These are phyloP conservation scores for Drosophila ercepeae DNA, from an alignment of 1,140 invertebrate genomes.

Conservation along the genomic window DNA sequence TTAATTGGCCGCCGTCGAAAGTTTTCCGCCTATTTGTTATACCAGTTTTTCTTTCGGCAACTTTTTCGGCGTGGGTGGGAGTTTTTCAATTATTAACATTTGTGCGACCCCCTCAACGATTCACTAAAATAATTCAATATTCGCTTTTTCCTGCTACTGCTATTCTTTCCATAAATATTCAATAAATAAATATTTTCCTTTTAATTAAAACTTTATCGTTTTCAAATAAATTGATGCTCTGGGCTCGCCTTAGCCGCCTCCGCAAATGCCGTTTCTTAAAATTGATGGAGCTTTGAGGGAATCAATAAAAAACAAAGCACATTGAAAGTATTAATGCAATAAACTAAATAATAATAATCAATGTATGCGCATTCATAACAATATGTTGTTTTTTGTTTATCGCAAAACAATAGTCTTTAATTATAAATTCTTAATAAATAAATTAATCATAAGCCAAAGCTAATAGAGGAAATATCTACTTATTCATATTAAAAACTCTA, in stretches of 20 bases:
- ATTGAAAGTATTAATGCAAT: too few relatives aligned
- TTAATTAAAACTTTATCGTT: constrained; percentile 72
- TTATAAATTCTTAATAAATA: constrained; percentile 38
- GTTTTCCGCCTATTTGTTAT: constrained; percentile 65
- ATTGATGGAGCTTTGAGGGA: constrained; percentile 18
- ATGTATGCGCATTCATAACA: not conserved
- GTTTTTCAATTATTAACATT: constrained; percentile 78
- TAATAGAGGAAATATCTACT: constrained; percentile 17
- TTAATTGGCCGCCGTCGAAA: constrained; percentile 66
- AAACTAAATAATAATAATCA: too few relatives aligned
- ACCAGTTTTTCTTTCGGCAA: constrained; percentile 41
- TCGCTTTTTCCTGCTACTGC: constrained; percentile 34
- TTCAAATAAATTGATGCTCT: constrained; percentile 44
- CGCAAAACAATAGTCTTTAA: constrained; percentile 45
- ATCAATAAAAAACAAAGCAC: constrained; percentile 14
- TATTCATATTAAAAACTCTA: constrained; percentile 39
- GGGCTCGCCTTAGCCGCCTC: too few relatives aligned
- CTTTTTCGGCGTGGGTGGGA: constrained; percentile 9
- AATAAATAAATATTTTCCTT: constrained; percentile 74
- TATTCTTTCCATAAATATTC: constrained; percentile 58
- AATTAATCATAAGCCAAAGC: constrained; percentile 46
- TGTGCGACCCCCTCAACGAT: constrained; percentile 49
- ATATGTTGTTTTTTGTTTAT: not conserved
- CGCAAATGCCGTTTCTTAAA: not conserved
- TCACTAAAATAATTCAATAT: constrained; percentile 70